Evolutionary conservation across 2,888 invertebrate genomes (phyloP).

Genomic region (Petrophora chlorosata): DNA sequence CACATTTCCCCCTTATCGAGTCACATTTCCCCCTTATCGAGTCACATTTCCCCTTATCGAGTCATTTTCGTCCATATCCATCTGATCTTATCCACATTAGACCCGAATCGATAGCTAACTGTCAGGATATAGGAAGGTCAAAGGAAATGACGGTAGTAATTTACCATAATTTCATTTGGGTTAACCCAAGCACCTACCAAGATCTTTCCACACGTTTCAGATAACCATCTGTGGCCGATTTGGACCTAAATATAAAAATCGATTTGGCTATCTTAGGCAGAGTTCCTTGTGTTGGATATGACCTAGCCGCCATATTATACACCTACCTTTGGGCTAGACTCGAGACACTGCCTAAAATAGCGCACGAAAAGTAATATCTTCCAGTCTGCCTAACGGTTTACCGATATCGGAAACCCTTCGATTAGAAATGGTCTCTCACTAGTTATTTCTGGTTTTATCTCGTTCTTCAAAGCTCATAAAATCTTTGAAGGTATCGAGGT

Average conservation of each 20-base stretch:
- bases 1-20: neutral
- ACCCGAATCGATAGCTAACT: conserved; percentile 5
- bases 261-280: neutral
- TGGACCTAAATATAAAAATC: neutral
- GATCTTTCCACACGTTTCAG: conserved; percentile 2
- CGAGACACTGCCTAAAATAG: no score
- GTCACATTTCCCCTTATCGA: conserved; percentile 1
- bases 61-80: conserved; percentile 11
- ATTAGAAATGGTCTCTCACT: no score
- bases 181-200: neutral
- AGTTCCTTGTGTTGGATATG: no score
- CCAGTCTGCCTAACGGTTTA: no score
- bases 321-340: no score
- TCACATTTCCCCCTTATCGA: neutral
- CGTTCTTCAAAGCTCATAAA: no score
- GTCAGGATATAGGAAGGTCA: conserved; percentile 11
- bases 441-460: no score
- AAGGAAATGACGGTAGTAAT: conserved; percentile 9
- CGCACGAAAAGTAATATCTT: no score
- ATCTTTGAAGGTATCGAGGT: no score
- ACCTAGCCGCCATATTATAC: no score
- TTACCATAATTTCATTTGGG: neutral
- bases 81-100: conserved; percentile 23
- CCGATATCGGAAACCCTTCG: no score
- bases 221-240: neutral